Evolutionary conservation across 1,140 invertebrate species (phyloP).

Genomic region (Agrypnia vestita): DNA sequence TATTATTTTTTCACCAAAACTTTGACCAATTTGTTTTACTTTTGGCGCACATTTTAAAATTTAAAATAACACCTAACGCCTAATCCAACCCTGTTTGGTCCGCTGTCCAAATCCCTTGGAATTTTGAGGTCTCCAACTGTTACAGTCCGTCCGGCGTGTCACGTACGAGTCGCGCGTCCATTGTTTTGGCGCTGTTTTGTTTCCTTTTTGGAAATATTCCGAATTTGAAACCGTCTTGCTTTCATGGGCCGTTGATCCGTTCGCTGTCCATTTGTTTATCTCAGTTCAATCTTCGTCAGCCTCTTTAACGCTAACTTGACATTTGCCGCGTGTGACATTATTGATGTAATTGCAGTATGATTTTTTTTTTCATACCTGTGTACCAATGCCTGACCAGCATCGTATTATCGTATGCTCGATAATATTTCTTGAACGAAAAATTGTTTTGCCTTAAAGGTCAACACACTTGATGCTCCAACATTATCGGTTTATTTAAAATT

Average conservation of each 20-base stretch:
- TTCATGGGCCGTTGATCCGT: background rate
- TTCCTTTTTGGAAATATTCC: background rate
- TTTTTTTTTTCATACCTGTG: background rate
- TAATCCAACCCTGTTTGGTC: background rate
- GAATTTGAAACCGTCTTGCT: background rate
- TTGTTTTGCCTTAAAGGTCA: too few species aligned
- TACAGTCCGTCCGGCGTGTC: background rate
- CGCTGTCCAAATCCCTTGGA: background rate
- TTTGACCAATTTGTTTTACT: too few species aligned
- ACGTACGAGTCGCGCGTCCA: background rate
- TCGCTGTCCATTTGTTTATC: background rate
- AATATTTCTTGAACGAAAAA: too few species aligned
- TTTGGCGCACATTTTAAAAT: too few species aligned
- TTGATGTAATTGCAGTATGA: background rate
- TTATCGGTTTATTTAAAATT: too few species aligned
- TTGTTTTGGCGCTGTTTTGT: background rate
- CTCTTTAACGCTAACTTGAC: background rate
- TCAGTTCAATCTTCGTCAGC: background rate
- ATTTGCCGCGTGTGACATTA: background rate
- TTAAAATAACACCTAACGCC: too few species aligned
- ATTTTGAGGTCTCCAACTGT: background rate
- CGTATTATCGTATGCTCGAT: too few species aligned
- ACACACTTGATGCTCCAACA: too few species aligned
- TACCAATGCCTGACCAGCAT: too few species aligned
- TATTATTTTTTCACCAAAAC: too few species aligned